Conservation (phyloP, 2,888 invertebrate species). For the Macrophya alboannulata region DNA sequence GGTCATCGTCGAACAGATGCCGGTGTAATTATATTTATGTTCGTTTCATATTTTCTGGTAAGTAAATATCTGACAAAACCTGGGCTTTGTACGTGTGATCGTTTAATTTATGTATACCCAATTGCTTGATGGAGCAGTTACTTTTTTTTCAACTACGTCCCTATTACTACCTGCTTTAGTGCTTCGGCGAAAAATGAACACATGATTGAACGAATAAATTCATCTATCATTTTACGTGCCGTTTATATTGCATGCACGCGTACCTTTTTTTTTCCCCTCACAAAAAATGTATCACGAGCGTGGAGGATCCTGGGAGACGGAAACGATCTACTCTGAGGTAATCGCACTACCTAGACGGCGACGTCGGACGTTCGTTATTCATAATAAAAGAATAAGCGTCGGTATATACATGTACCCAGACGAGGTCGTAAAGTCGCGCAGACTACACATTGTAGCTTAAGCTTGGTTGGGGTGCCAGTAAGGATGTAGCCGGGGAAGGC, state of each 20-base stretch:
- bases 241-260: slow-evolving; percentile 35
- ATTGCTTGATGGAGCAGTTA: slow-evolving; percentile 2
- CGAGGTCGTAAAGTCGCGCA: slow-evolving; percentile 74
- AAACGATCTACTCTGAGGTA: slow-evolving; percentile 36
- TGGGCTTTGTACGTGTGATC: background rate
- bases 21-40: slow-evolving; percentile 30
- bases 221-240: slow-evolving; percentile 30
- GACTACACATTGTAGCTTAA: slow-evolving; percentile 56
- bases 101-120: background rate
- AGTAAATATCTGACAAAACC: slow-evolving; percentile 2
- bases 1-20: slow-evolving; percentile 27
- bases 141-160: slow-evolving; percentile 1
- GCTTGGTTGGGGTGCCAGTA: slow-evolving; percentile 38
- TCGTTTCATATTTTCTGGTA: slow-evolving; percentile 4
- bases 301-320: slow-evolving; percentile 22
- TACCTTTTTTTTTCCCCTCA: background rate
- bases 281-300: background rate
- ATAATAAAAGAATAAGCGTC: slow-evolving; percentile 76
- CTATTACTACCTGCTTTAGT: slow-evolving; percentile 1
- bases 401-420: slow-evolving; percentile 63
- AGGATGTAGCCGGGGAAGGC: slow-evolving; percentile 31
- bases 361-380: slow-evolving; percentile 70
- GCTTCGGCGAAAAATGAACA: slow-evolving; percentile 1
- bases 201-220: slow-evolving; percentile 17
- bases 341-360: slow-evolving; percentile 44